phyloP scores from a whole-genome alignment of 2,113 vertebrate species.

The Lagopus muta region DNA sequence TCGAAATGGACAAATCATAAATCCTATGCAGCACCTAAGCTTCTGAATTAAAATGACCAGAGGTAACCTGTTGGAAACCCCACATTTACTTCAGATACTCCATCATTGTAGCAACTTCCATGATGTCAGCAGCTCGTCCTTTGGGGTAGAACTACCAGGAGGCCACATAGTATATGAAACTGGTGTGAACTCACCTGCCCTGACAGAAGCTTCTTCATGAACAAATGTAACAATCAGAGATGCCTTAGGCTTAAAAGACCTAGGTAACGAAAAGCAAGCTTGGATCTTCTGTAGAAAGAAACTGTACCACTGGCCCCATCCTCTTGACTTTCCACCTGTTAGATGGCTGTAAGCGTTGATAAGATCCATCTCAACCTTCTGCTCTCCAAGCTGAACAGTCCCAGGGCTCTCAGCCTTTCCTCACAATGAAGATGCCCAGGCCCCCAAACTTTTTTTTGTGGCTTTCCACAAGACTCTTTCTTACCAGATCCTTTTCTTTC shows the following conservation, averaged over 20 bases:
- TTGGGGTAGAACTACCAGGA: not conserved
- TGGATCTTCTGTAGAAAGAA: not conserved
- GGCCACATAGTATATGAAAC: not conserved
- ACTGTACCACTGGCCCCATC: not conserved
- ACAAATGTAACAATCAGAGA: not conserved
- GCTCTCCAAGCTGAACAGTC: too few relatives aligned
- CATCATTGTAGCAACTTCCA: not conserved
- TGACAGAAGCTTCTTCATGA: not conserved
- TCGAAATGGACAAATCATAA: not conserved
- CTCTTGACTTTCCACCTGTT: too few relatives aligned
- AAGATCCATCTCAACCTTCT: too few relatives aligned
- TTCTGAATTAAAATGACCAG: not conserved
- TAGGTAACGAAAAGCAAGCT: not conserved
- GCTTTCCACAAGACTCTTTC: too few relatives aligned
- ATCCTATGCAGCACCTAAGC: not conserved
- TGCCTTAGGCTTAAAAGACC: not conserved
- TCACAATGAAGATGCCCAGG: too few relatives aligned
- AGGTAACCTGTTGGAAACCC: not conserved
- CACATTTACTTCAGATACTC: not conserved
- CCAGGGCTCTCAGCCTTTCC: too few relatives aligned
- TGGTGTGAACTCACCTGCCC: not conserved
- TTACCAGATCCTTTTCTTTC: too few relatives aligned
- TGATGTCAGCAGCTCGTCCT: not conserved
- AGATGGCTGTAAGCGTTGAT: too few relatives aligned
- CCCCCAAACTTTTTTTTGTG: too few relatives aligned